Percentiles rank a stretch among this genome's conserved stretches.
Conservation (phyloP, 2,113 vertebrate species). For the Catharus fuscescens region DNA sequence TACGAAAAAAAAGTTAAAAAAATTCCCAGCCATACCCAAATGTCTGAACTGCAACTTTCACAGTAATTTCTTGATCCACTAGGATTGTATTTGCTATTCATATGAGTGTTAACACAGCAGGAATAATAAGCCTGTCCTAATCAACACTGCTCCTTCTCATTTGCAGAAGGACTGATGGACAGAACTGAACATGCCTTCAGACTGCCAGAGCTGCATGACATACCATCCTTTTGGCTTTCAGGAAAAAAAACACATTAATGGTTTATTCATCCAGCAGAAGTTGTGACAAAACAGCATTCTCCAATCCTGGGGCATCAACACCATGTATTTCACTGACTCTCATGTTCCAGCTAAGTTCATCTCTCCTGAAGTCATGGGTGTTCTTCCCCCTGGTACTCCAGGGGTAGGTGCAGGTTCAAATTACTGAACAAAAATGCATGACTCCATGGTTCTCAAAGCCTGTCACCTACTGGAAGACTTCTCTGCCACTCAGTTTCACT, state of each 20-base stretch:
- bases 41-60: neutral
- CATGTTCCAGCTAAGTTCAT: rapidly evolving
- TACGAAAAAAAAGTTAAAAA: neutral
- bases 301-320: neutral
- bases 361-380: neutral
- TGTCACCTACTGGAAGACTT: neutral
- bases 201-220: neutral
- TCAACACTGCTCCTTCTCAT: neutral
- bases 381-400: neutral
- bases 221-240: neutral
- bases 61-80: neutral
- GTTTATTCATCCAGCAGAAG: neutral
- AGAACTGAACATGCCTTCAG: neutral
- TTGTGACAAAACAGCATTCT: neutral
- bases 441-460: neutral
- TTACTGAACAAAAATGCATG: neutral
- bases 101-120: neutral
- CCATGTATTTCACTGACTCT: neutral
- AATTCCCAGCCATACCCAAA: neutral
- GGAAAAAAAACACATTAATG: neutral
- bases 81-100: neutral
- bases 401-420: neutral
- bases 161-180: neutral
- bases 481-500: neutral
- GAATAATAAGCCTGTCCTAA: neutral